These are phyloP conservation scores for Andricus quercusramuli DNA, from an alignment of 2,888 invertebrate species.

Conservation along the genomic window DNA sequence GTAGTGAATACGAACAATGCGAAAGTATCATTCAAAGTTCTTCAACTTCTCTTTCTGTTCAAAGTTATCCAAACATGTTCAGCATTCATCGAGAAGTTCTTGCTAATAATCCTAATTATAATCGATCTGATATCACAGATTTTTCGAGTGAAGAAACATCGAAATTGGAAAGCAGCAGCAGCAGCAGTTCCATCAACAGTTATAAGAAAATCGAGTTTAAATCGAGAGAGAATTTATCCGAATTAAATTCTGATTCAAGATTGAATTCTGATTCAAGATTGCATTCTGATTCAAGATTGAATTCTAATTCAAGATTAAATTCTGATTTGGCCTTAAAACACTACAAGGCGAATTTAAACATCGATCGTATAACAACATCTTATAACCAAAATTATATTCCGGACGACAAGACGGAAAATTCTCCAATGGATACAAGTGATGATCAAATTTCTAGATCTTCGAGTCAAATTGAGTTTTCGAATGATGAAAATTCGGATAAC, in stretches of 20 bases:
- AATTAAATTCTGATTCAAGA: neutral
- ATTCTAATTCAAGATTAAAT: neutral
- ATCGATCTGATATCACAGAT: neutral
- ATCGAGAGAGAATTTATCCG: neutral
- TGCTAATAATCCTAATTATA: neutral
- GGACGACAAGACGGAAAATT: neutral
- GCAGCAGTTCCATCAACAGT: slow-evolving; percentile 1
- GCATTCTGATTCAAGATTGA: neutral
- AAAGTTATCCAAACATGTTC: slow-evolving; percentile 24
- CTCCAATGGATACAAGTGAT: slow-evolving; percentile 55
- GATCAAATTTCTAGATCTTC: slow-evolving; percentile 47
- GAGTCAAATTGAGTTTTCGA: slow-evolving; percentile 58
- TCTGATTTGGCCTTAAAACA: neutral
- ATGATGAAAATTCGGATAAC: slow-evolving; percentile 60
- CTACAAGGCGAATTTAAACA: neutral
- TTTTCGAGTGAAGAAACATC: neutral
- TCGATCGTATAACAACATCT: neutral
- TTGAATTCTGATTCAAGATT: neutral
- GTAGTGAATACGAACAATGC: slow-evolving; percentile 49
- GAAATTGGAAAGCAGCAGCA: neutral
- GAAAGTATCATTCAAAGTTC: slow-evolving; percentile 45
- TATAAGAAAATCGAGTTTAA: neutral
- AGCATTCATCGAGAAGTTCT: neutral
- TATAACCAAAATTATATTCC: neutral
- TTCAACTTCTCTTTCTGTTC: slow-evolving; percentile 38